These are phyloP conservation scores for Lasius platythorax DNA, from an alignment of 2,888 invertebrate species.

Conservation along the genomic window DNA sequence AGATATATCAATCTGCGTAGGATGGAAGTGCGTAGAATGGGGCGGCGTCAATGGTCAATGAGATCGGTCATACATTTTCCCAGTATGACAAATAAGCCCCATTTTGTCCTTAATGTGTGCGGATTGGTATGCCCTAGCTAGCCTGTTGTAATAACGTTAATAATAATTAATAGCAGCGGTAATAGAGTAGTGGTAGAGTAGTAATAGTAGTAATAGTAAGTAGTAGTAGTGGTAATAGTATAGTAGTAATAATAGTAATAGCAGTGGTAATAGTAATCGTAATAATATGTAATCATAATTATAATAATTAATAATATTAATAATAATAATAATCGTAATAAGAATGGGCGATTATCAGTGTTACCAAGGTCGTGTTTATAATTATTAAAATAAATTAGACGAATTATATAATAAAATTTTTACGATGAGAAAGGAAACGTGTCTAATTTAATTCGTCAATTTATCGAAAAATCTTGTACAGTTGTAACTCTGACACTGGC, in stretches of 20 bases:
- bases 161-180: constrained; percentile 82
- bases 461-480: not conserved
- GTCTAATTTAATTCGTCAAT: constrained; percentile 10
- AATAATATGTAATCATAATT: constrained; percentile 57
- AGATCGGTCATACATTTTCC: constrained; percentile 83
- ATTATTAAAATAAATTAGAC: constrained; percentile 52
- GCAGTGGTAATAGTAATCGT: constrained; percentile 63
- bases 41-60: constrained; percentile 83
- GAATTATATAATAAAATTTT: constrained; percentile 5
- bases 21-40: constrained; percentile 77
- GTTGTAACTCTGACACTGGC: constrained; percentile 62
- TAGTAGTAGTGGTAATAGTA: constrained; percentile 68
- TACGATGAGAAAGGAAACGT: not conserved
- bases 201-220: constrained; percentile 66
- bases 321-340: constrained; percentile 52
- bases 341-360: constrained; percentile 40
- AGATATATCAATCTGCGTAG: constrained; percentile 54
- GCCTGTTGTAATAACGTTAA: constrained; percentile 81
- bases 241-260: constrained; percentile 65
- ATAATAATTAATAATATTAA: constrained; percentile 67
- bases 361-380: constrained; percentile 3
- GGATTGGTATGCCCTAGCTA: constrained; percentile 80
- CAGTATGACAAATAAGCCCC: constrained; percentile 80
- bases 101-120: constrained; percentile 72
- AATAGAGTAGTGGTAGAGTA: constrained; percentile 76